A percentile compares a stretch with the other conserved stretches of the same genome.
These are phyloP conservation scores for Aphodius granarius DNA, from an alignment of 2,888 invertebrate genomes.

Conservation along the genomic window DNA sequence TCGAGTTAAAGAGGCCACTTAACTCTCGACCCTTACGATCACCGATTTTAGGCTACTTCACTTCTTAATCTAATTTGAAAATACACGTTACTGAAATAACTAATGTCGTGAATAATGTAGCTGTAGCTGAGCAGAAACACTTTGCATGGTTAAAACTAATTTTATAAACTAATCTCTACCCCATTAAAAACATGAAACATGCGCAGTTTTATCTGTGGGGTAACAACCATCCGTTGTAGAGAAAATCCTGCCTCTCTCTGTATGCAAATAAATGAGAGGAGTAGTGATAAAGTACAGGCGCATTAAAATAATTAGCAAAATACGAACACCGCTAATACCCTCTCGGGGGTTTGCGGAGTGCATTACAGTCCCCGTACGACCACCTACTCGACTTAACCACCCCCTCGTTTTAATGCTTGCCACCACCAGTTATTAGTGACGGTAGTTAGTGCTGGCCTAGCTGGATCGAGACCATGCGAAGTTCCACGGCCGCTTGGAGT, in stretches of 20 bases:
- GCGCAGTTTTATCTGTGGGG: background rate
- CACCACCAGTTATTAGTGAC: slow-evolving; percentile 6
- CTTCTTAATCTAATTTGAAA: background rate
- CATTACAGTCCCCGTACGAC: slow-evolving; percentile 16
- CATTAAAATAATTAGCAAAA: slow-evolving; percentile 25
- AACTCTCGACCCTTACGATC: background rate
- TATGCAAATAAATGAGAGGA: background rate
- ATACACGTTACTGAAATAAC: no score
- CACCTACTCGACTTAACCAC: background rate
- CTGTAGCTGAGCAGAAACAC: no score
- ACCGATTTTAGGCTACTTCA: background rate
- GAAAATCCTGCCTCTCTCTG: slow-evolving; percentile 1
- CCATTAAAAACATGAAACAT: background rate
- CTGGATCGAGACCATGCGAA: background rate
- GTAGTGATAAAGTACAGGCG: slow-evolving; percentile 15
- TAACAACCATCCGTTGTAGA: background rate
- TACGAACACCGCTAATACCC: slow-evolving; percentile 23
- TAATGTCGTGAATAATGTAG: no score
- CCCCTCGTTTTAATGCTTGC: slow-evolving; percentile 10
- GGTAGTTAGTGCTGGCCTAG: slow-evolving; percentile 3
- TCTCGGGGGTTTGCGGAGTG: slow-evolving; percentile 11
- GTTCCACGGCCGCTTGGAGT: background rate
- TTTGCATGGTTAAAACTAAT: background rate
- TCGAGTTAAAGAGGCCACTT: background rate
- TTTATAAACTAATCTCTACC: background rate